Conservation (phyloP, 2,888 invertebrate genomes). For the Erpobdella octoculata region DNA sequence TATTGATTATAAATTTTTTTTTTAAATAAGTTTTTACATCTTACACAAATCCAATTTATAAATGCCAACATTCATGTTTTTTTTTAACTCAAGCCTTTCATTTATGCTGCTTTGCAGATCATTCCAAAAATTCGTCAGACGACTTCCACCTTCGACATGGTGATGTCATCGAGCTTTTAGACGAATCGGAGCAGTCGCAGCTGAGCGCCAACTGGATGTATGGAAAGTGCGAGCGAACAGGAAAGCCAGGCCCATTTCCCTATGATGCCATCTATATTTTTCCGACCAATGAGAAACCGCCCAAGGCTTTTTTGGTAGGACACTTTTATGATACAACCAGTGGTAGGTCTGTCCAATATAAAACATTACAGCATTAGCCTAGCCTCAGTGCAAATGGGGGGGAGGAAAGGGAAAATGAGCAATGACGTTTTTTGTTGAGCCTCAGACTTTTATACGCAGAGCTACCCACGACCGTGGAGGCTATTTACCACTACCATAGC, state of each 20-base stretch:
- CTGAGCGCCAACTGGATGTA: constrained; percentile 36
- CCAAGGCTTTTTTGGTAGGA: constrained; percentile 37
- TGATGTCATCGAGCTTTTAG: constrained; percentile 37
- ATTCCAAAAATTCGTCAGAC: not conserved
- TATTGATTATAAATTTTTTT: too few species aligned
- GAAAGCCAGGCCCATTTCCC: constrained; percentile 34
- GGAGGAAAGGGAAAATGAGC: too few species aligned
- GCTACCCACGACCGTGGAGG: too few species aligned
- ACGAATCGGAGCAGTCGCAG: constrained; percentile 30
- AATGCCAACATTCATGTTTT: not conserved
- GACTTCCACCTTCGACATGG: constrained; percentile 37
- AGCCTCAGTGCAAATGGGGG: too few species aligned
- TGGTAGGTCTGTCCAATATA: too few species aligned
- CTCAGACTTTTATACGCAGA: too few species aligned
- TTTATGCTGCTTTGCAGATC: not conserved
- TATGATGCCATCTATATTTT: constrained; percentile 38
- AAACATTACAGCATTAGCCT: too few species aligned
- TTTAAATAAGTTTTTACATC: too few species aligned
- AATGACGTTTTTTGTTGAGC: too few species aligned
- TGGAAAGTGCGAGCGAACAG: constrained; percentile 32
- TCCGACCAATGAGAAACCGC: constrained; percentile 37
- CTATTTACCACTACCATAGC: too few species aligned
- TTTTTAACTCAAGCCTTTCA: not conserved
- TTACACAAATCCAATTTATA: too few species aligned
- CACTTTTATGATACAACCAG: too few species aligned